Percentiles rank a stretch among this genome's conserved stretches.
These are phyloP conservation scores for Eristalis pertinax DNA, from an alignment of 2,888 invertebrate genomes.

Conservation along the genomic window DNA sequence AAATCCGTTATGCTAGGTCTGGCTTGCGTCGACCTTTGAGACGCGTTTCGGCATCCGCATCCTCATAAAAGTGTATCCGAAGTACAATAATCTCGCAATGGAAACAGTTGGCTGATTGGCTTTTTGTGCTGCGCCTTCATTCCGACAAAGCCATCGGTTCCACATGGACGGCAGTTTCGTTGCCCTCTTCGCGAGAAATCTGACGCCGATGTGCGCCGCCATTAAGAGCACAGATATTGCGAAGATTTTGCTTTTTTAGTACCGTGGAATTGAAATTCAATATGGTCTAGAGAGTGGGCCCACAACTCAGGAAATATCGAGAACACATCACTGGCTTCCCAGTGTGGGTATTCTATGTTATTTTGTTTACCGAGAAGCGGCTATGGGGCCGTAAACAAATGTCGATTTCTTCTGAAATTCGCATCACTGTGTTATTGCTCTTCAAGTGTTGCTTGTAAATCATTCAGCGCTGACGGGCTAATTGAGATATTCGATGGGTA, in stretches of 20 bases:
- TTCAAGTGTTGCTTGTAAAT: not conserved
- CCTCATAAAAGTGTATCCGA: not conserved
- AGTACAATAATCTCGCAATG: not conserved
- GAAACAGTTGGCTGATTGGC: not conserved
- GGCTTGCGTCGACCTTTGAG: not conserved
- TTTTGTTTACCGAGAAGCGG: not conserved
- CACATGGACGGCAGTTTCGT: not conserved
- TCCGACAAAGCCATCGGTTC: not conserved
- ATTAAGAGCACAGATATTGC: not conserved
- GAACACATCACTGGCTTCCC: too few relatives aligned
- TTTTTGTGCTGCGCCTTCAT: not conserved
- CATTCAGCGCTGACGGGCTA: too few relatives aligned
- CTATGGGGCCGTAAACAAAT: not conserved
- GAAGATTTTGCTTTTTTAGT: not conserved
- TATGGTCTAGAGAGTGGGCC: not conserved
- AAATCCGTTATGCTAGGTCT: not conserved
- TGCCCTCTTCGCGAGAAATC: not conserved
- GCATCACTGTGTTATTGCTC: not conserved
- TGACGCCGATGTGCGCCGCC: not conserved
- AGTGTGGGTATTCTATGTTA: not conserved
- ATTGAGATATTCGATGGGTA: too few relatives aligned
- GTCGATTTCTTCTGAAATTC: too few relatives aligned
- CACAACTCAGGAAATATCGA: not conserved
- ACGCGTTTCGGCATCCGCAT: not conserved
- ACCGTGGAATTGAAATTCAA: conserved; percentile 9